Base-by-base conservation (phyloP, 2,888 invertebrate genomes). In the Limnephilus rhombicus region DNA sequence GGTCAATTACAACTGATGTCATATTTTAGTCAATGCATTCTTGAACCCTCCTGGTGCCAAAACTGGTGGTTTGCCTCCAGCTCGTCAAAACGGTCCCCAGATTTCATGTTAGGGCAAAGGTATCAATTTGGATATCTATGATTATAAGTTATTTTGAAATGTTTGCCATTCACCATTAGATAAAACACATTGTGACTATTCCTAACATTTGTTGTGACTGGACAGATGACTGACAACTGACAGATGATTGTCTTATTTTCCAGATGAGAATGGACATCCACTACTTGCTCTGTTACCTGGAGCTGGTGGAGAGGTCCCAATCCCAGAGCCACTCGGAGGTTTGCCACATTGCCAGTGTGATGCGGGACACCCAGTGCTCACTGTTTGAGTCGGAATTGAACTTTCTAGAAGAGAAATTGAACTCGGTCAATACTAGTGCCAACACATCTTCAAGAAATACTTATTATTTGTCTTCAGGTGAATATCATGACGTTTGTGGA, bases 261-360 rank as follows among this genome's bases (percentile, higher is more conserved):
- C 94, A 96, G 96, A 95, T 95, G 53, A 95, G 97, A 85, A 95
- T 95, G 45, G 97, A 97, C 94, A 95, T 97, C 80, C 97, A 97
- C 94, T 95, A 96, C 94, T 95, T 96, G 94, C 95, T 97, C 93
- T 96, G 96, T 91, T 97, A 96, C 94, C 94, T 96, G 83, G 96
- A 96, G 94, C 93, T 95, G 24, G 94, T 94, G 80, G 95, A 93
- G 94, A 95, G 94, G 94, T 37, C 94, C 94, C 85, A 95, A 95
- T 94, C 94, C 94, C 94, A 94, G 94, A 85, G 94, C 94, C 92
- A 95, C 95, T 91, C 95, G 95, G 1, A 94, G 94, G 86, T 94
- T 94, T 34, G 94, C 94, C 37, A 94, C 93, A 83, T 96, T 94
- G 95, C 95, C 86, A 94, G 94, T 34, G 95, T 95, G 15, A 94